phyloP scores from a whole-genome alignment of 1,140 invertebrate genomes.

The Brachionus sp. region DNA sequence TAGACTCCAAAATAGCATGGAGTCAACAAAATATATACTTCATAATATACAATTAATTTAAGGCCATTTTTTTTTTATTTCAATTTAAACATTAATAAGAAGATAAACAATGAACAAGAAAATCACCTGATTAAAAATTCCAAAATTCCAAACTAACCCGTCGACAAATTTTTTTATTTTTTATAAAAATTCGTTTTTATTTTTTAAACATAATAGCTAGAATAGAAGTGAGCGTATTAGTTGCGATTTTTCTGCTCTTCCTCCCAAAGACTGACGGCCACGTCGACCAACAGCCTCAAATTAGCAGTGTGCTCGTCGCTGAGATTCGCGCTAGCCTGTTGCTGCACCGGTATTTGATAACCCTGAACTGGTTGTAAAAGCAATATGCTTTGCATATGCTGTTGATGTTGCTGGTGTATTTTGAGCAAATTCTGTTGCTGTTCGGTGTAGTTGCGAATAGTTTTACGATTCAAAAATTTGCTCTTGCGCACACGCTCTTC shows the following conservation, averaged over 20 bases:
- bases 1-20: background rate
- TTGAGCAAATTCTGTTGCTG: background rate
- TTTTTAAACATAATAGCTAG: background rate
- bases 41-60: conserved; percentile 22
- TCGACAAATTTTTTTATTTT: background rate
- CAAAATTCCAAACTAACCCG: background rate
- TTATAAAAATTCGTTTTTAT: background rate
- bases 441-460: conserved; percentile 42
- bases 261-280: conserved; percentile 31
- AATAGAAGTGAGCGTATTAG: background rate
- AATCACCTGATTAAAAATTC: conserved; percentile 6
- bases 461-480: conserved; percentile 7
- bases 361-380: background rate
- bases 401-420: background rate
- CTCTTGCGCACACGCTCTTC: background rate
- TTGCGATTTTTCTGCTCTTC: conserved; percentile 26
- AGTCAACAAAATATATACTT: background rate
- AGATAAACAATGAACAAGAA: background rate
- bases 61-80: conserved; percentile 1
- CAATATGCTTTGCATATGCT: background rate
- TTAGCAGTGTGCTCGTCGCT: conserved; percentile 15
- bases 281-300: conserved; percentile 31
- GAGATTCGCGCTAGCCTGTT: background rate
- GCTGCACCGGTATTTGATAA: background rate
- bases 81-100: background rate